Percentiles rank a stretch among this genome's conserved stretches.
These are phyloP conservation scores for Aporophyla lueneburgensis DNA, from an alignment of 2,888 invertebrate species.

Conservation along the genomic window DNA sequence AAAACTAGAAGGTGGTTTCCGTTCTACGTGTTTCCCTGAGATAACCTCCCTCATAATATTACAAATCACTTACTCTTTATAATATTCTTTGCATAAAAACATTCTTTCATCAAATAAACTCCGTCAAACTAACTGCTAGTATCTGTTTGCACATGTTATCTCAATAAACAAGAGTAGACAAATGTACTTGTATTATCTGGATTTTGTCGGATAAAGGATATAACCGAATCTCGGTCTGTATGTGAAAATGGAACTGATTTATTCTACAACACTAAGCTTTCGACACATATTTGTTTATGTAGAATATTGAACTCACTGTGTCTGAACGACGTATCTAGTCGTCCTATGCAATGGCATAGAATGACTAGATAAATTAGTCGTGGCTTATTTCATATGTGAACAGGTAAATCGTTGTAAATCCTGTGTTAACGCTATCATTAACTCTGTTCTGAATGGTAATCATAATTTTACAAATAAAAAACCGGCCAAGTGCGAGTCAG, in stretches of 20 bases:
- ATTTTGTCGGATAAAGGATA: conserved; percentile 17
- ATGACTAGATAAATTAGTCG: no score
- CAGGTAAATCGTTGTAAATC: no score
- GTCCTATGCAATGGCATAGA: background rate
- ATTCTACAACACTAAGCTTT: conserved; percentile 7
- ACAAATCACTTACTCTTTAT: background rate
- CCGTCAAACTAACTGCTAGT: background rate
- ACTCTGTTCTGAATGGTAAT: no score
- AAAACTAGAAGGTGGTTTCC: no score
- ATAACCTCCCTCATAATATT: no score
- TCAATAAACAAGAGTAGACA: conserved; percentile 10
- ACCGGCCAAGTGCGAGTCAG: no score
- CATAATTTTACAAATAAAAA: no score
- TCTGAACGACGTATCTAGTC: background rate
- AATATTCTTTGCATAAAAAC: background rate
- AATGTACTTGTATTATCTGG: conserved; percentile 10
- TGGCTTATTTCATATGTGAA: background rate
- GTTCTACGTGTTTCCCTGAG: no score
- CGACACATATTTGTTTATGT: conserved; percentile 1
- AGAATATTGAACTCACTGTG: background rate
- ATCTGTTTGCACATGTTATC: conserved; percentile 6
- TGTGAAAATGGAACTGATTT: conserved; percentile 19
- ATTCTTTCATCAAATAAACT: background rate
- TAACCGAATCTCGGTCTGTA: background rate
- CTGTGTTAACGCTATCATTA: no score